Conservation (phyloP, 2,797 vertebrate genomes). For the Coilia nasus region DNA sequence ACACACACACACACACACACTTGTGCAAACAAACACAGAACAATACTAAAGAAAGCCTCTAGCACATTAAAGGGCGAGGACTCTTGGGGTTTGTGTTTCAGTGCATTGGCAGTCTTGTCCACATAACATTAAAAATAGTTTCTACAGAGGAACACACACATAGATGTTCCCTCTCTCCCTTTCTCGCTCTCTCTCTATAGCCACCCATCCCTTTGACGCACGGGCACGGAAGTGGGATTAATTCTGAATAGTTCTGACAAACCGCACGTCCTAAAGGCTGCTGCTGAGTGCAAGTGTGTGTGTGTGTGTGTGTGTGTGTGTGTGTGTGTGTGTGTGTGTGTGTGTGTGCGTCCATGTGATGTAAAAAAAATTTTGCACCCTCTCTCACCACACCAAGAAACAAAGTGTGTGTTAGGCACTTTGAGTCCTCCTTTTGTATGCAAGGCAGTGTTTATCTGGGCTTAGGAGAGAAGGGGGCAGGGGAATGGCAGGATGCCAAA, state of each 20-base stretch:
- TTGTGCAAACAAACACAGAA: slow-evolving; percentile 27
- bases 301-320: slow-evolving; percentile 36
- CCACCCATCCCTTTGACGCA: slow-evolving; percentile 33
- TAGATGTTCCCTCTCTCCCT: slow-evolving; percentile 37
- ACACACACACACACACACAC: background rate
- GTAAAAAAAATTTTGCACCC: slow-evolving; percentile 2
- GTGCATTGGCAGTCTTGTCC: background rate
- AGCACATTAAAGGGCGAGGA: slow-evolving; percentile 56
- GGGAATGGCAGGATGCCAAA: slow-evolving; percentile 50
- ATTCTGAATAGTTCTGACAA: slow-evolving; percentile 53
- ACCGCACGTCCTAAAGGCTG: background rate
- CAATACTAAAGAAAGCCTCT: slow-evolving; percentile 38
- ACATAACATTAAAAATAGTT: background rate
- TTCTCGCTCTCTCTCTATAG: slow-evolving; percentile 14
- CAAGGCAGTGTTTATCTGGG: background rate
- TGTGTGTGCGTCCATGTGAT: background rate
- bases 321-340: slow-evolving; percentile 54
- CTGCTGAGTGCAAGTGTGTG: slow-evolving; percentile 44
- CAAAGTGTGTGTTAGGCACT: slow-evolving; percentile 25
- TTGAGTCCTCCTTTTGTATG: slow-evolving; percentile 12
- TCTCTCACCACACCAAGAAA: slow-evolving; percentile 43
- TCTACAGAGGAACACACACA: slow-evolving; percentile 21
- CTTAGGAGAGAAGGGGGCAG: background rate
- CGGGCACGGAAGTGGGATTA: slow-evolving; percentile 57
- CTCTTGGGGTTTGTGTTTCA: background rate